Conservation (phyloP, 2,113 vertebrate species). For the Oxyruncus cristatus region DNA sequence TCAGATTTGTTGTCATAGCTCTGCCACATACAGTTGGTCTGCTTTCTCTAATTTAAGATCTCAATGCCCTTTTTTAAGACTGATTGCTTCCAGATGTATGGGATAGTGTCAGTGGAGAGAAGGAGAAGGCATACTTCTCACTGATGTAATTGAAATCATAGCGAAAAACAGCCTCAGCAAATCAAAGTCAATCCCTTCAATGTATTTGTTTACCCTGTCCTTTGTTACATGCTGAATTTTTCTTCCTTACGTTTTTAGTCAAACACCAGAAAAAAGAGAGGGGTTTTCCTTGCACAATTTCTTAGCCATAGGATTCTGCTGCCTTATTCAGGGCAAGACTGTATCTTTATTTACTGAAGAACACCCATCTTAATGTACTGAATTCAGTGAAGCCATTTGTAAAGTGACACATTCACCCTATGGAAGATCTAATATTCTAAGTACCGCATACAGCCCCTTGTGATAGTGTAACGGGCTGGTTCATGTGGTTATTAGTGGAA, state of each 20-base stretch:
- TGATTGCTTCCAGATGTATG: neutral
- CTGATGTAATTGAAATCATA: neutral
- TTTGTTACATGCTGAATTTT: neutral
- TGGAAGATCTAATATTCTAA: neutral
- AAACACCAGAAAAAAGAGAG: neutral
- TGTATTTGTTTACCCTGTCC: neutral
- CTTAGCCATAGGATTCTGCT: neutral
- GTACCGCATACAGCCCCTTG: neutral
- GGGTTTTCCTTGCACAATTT: neutral
- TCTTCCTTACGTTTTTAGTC: neutral
- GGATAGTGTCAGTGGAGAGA: neutral
- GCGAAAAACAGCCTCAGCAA: neutral
- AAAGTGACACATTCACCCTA: neutral
- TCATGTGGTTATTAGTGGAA: neutral
- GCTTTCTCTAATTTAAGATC: neutral
- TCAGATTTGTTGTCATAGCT: neutral
- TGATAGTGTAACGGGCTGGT: neutral
- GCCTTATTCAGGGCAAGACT: neutral
- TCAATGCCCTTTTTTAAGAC: neutral
- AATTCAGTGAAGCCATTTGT: neutral
- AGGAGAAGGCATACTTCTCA: neutral
- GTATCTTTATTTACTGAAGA: neutral
- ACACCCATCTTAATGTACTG: neutral
- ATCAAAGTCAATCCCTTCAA: neutral
- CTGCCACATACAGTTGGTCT: neutral